Evolutionary conservation across 2,888 invertebrate species (phyloP), one percentile per base, ranked within the genome.

Genomic region (Rambutsinella grinnellia): DNA sequence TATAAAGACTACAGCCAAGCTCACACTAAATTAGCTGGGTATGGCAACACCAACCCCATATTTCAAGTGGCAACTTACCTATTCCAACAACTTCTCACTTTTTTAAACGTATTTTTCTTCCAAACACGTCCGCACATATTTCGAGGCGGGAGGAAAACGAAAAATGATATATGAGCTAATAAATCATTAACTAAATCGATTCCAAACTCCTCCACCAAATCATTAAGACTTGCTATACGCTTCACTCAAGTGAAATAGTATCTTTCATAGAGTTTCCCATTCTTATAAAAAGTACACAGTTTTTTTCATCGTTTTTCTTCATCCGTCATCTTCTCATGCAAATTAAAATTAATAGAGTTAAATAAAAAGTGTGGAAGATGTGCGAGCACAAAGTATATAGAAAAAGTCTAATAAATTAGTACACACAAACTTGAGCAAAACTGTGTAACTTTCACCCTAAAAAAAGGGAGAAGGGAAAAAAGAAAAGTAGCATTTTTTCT

Each of bases 121-220:
- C 13, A 36, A 36, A 36, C 36, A 36, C 36, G 36, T 36, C 36
- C 36, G 36, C 36, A n/a, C n/a, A 19, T 49, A 49, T 8, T n/a
- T 17, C 19, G 6, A 49, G n/a, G 49, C 49, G 6, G 3, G 10
- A 17, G 24, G 36, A 28, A 19, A 54, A 53, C 15, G 44, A 27
- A 63, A 72, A 36, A 13, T 72, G 74, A 74, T 60, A 54, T 74
- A 67, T 74, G 74, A 60, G 74, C 60, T 61, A 56, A 75, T 75
- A 75, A 75, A 75, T 75, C 75, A 75, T 62, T 67, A 75, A 49
- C 24, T 3, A 36, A 71, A 62, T 68, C 58, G 68, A 68, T 68
- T 56, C 23, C 61, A 19, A n/a, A 13, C 58, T 36, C 13, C 36
- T 8, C 13, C 13, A 36, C 36, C 36, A 36, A 36, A 36, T 13